Conservation (phyloP, 2,888 invertebrate genomes). For the Drosophila lacicola region DNA sequence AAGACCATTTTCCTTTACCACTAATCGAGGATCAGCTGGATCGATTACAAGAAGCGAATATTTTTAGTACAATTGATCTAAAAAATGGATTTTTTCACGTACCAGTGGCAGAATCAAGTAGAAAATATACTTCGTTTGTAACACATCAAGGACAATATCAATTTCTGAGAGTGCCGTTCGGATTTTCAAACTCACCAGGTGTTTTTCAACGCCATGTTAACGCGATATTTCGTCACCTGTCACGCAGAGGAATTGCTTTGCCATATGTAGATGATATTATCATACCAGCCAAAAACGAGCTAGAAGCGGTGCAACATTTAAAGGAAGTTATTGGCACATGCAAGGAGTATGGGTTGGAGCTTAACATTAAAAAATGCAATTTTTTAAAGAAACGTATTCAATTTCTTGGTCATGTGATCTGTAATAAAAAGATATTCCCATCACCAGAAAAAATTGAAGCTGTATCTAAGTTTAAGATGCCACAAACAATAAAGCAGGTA, state of each 20-base stretch:
- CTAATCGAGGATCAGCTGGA: constrained; percentile 3
- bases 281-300: too few species aligned
- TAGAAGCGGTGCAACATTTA: too few species aligned
- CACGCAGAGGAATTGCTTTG: neutral
- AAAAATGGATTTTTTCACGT: too few species aligned
- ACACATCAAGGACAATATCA: neutral
- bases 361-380: too few species aligned
- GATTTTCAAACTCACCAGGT: neutral
- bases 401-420: neutral
- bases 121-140: too few species aligned
- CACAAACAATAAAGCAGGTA: neutral
- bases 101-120: too few species aligned
- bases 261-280: neutral
- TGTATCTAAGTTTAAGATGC: neutral
- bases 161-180: neutral
- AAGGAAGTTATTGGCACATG: too few species aligned
- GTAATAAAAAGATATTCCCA: neutral
- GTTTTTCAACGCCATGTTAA: neutral
- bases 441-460: neutral
- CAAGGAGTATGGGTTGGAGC: too few species aligned
- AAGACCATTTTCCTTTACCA: constrained; percentile 6
- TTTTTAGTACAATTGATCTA: neutral
- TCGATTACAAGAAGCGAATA: constrained; percentile 3
- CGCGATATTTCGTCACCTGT: neutral
- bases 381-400: neutral